These are phyloP conservation scores for Aurelia sp. DNA, from an alignment of 30 jellyfish, hydroid and myxozoan species.

Conservation along the genomic window DNA sequence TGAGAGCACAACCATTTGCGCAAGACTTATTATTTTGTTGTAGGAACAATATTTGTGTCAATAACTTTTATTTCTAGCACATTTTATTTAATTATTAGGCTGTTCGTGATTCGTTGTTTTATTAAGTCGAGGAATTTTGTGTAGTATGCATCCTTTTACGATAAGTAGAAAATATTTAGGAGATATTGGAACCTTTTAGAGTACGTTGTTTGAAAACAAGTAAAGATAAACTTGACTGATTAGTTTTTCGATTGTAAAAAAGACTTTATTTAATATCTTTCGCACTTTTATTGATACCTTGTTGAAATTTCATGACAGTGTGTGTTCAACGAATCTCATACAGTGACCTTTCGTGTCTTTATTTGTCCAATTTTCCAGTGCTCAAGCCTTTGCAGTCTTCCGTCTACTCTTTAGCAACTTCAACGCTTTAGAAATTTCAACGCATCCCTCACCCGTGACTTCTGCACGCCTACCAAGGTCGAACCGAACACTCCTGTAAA, in stretches of 20 bases:
- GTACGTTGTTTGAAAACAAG: constrained; percentile 8
- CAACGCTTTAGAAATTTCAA: too few species aligned
- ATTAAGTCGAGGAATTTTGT: constrained; percentile 25
- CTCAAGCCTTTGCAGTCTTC: too few species aligned
- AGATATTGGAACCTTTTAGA: constrained; percentile 50
- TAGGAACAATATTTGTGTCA: background rate
- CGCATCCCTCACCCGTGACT: too few species aligned
- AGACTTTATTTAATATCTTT: constrained; percentile 39
- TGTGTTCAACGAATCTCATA: too few species aligned
- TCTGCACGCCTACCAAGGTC: too few species aligned
- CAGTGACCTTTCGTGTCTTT: too few species aligned
- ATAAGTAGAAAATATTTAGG: constrained; percentile 53
- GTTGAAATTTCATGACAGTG: too few species aligned
- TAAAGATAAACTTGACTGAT: constrained; percentile 15
- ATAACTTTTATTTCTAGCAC: background rate
- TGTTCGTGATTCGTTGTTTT: constrained; percentile 26
- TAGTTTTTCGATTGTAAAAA: constrained; percentile 52
- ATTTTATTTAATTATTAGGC: background rate
- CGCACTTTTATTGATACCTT: constrained; percentile 16
- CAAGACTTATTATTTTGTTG: too few species aligned
- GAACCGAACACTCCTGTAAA: too few species aligned
- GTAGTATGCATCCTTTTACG: constrained; percentile 25
- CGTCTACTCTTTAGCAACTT: too few species aligned
- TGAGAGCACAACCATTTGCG: too few species aligned
- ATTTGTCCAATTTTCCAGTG: too few species aligned